Evolutionary conservation across 35 echinoderm and acorn worm genomes (phyloP).

Genomic region (Stichopus chloronotus): DNA sequence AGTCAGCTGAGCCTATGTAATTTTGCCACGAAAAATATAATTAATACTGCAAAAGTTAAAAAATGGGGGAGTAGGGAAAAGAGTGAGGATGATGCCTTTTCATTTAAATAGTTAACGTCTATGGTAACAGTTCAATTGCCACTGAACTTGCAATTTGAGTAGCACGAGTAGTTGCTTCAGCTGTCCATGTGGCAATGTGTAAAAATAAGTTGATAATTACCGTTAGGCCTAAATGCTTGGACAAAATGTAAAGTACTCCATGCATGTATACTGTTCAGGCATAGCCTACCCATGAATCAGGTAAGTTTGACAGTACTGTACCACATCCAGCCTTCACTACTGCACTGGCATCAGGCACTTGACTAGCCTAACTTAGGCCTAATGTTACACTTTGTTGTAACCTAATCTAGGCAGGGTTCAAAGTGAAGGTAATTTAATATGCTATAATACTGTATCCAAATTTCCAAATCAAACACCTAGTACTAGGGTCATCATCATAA

Average conservation of each 20-base stretch:
- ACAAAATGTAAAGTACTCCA: not conserved
- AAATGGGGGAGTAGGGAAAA: too few species aligned
- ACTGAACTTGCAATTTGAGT: too few species aligned
- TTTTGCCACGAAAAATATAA: too few species aligned
- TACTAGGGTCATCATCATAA: not conserved
- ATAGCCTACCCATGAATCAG: not conserved
- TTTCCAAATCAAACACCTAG: not conserved
- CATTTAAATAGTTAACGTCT: too few species aligned
- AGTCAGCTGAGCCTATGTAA: too few species aligned
- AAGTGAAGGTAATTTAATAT: not conserved
- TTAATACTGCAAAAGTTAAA: too few species aligned
- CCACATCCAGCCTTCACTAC: not conserved
- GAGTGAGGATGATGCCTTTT: too few species aligned
- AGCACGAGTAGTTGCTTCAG: too few species aligned
- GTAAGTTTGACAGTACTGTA: not conserved
- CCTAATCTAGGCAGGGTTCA: not conserved
- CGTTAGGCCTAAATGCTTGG: not conserved
- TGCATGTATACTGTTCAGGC: not conserved
- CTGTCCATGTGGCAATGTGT: too few species aligned
- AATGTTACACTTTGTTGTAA: not conserved
- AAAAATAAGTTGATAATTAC: not conserved
- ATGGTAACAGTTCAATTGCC: too few species aligned
- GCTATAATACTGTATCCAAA: not conserved
- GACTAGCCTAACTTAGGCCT: slow-evolving; percentile 7
- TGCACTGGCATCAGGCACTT: too few species aligned